Conservation (phyloP, 2,797 vertebrate species). For the Danio jaintianensis region DNA sequence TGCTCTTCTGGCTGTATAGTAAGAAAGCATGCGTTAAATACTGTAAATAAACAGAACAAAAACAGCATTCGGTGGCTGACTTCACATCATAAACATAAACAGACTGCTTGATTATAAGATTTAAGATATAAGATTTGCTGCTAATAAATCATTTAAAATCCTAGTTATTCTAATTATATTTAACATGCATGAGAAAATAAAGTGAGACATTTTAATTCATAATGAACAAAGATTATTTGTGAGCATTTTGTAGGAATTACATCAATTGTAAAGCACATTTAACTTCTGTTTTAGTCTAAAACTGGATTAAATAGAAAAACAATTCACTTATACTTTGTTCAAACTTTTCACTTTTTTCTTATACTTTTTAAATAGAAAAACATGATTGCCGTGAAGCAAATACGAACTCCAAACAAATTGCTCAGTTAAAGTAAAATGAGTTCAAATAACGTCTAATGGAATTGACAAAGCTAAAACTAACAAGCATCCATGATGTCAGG, state of each 20-base stretch:
- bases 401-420: background rate
- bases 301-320: too few species aligned
- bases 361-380: background rate
- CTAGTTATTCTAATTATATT: too few species aligned
- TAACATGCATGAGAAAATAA: too few species aligned
- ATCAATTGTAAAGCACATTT: too few species aligned
- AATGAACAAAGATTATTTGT: too few species aligned
- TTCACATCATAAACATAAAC: background rate
- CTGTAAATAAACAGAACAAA: background rate
- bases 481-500: conserved; percentile 5
- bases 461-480: background rate
- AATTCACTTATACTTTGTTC: background rate
- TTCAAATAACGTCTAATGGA: background rate
- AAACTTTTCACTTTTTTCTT: background rate
- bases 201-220: too few species aligned
- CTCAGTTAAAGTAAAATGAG: background rate
- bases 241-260: too few species aligned
- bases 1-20: conserved; percentile 8
- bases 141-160: too few species aligned
- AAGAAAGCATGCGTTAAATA: background rate
- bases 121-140: too few species aligned
- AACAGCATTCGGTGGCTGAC: background rate
- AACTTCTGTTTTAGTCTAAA: too few species aligned
- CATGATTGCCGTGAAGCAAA: background rate
- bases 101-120: background rate